A percentile compares a stretch with the other conserved stretches of the same genome.
phyloP scores from a whole-genome alignment of 2,797 vertebrate species.

The Enteromius thamalakanensis region DNA sequence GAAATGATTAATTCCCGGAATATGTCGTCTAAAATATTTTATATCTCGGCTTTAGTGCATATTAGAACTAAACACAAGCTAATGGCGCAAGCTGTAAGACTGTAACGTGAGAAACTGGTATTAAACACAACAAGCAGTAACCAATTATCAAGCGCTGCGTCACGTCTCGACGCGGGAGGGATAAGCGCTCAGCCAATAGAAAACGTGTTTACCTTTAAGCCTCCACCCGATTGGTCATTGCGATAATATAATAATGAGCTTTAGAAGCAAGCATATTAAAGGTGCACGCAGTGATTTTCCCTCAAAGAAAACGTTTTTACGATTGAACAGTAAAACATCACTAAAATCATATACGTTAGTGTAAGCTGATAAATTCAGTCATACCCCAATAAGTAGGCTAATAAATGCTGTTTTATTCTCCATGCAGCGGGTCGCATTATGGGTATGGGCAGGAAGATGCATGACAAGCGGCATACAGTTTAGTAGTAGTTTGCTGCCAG shows the following conservation, averaged over 20 bases:
- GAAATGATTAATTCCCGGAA: background rate
- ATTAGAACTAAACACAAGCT: background rate
- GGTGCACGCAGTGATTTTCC: background rate
- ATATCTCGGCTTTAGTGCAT: background rate
- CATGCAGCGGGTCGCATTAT: background rate
- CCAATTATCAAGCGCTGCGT: conserved; percentile 45
- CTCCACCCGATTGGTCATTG: conserved; percentile 12
- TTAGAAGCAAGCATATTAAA: background rate
- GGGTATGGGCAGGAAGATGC: background rate
- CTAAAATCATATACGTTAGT: background rate
- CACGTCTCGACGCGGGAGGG: background rate
- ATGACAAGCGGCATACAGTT: background rate
- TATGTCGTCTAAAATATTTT: background rate
- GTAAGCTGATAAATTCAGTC: background rate
- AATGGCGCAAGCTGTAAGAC: conserved; percentile 31
- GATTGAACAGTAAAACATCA: background rate
- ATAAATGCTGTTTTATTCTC: background rate
- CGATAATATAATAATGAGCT: background rate
- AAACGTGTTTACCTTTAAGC: background rate
- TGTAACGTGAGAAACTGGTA: conserved; percentile 46
- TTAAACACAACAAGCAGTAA: conserved; percentile 23
- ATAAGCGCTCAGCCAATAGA: conserved; percentile 19
- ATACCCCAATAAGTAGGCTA: too few species aligned
- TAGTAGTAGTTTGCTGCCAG: background rate
- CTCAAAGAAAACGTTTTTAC: background rate